Evolutionary conservation across 2,113 vertebrate genomes (phyloP).

Genomic region (Lonchura striata): DNA sequence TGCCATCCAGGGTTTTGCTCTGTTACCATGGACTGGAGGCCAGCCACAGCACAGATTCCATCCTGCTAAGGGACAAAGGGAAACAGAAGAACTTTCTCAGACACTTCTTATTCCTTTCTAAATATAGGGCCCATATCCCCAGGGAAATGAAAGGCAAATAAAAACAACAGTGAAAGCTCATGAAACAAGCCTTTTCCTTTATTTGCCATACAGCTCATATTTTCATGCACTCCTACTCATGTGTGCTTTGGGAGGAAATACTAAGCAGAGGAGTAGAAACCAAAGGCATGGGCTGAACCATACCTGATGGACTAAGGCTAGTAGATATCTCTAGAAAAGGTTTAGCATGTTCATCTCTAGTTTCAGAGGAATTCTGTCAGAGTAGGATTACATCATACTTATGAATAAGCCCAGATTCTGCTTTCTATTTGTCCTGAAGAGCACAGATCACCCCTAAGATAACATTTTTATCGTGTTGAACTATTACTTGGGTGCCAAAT

Average conservation of each 20-base stretch:
- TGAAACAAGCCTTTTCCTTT: neutral
- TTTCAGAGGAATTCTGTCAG: neutral
- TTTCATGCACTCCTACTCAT: neutral
- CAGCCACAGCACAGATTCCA: neutral
- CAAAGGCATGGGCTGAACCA: neutral
- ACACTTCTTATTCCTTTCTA: neutral
- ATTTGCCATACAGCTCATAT: neutral
- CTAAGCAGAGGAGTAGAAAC: neutral
- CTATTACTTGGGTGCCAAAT: neutral
- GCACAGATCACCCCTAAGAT: neutral
- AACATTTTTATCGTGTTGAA: neutral
- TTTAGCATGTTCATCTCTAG: neutral
- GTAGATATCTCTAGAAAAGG: neutral
- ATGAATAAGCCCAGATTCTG: neutral
- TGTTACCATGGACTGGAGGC: neutral
- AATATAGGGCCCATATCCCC: neutral
- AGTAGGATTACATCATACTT: neutral
- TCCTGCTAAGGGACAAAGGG: neutral
- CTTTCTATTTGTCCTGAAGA: neutral
- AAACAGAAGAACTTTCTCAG: neutral
- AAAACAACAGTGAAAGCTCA: neutral
- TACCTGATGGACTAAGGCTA: neutral
- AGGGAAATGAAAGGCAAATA: neutral
- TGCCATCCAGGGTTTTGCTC: neutral
- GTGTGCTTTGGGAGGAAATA: neutral